Evolutionary conservation across 2,888 invertebrate species (phyloP), one percentile per base, ranked within the genome.

Genomic region (Synergus itoensis): DNA sequence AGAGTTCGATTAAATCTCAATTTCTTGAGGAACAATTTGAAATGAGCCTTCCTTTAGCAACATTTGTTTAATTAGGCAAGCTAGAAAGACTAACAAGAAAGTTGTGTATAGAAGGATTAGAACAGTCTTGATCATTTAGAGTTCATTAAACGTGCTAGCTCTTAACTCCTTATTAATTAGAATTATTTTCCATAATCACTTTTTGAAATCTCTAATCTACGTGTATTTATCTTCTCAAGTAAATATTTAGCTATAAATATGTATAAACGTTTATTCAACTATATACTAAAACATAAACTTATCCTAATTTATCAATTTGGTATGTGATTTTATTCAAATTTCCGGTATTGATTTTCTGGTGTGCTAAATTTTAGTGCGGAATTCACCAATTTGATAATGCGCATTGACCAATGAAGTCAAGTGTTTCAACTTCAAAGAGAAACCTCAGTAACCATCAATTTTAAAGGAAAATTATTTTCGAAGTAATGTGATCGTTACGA

Each of bases 1-100:
- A 67, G 45, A 67, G 7, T 43, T 41, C 11, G 67, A 67, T 67
- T 67, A 21, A 67, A 67, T 67, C 45, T 67, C 21, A 45, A 14
- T 45, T 67, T 45, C 12, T 67, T 21, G 18, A n/a, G 16, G 48
- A 48, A 48, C 48, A n/a, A 16, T 48, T 36, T 48, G 48, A 48
- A 48, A 48, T n/a, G 48, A 48, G 48, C 48, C 7, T 48, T 48
- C 7, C 5, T n/a, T 48, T 48, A 48, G 14, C 7, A n/a, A 48
- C 16, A 48, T 48, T 48, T 16, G 16, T 16, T 48, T 48, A 48
- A 48, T 48, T 48, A 48, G 48, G 48, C 16, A 48, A 48, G 16
- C n/a, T 48, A n/a, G 2, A 48, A 48, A 48, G n/a, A 48, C n/a
- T n/a, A 48, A n/a, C 16, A 48, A 48, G 48, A 48, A n/a, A n/a